Evolutionary conservation across 92 coral and sea anemone genomes (phyloP), one percentile per base, ranked within the genome.

Genomic region (Phenganax stokvisi): DNA sequence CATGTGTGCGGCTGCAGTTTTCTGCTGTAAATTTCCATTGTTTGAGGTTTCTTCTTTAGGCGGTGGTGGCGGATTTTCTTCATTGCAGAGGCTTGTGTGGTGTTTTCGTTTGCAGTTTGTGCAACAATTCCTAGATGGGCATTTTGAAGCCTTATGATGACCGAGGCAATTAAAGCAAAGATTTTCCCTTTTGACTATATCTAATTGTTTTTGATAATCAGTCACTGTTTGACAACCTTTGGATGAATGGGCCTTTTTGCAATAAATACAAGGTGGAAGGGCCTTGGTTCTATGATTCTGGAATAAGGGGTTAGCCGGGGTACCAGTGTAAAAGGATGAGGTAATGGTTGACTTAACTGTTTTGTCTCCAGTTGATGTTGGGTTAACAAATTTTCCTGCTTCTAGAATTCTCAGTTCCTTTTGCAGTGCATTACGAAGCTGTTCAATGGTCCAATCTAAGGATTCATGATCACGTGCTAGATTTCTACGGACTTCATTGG

Each of bases 11-110:
- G 57, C 54, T 71, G 77, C 60, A 13, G 56, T 74, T 51, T 44
- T 61, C 55, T 30, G 44, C 28, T 62, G 60, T 57, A 81, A 80
- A 4, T 37, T 37, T 37, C 4, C 47, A 37, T 37, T 4, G 4
- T 37, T 1, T 29, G 52, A 52, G 3, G 65, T 13, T 13, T 59
- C 1, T 59, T 59, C 65, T 13, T 13, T 13, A 6, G 25, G 16
- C 65, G 3, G 15, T 51, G 30, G 13, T 15, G 59, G 8, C 9
- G 16, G 54, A 0, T 69, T 69, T 25, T 69, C 74, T 7, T 29
- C 74, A 37, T 72, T 1, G 54, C 88, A 85, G 12, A 85, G 80
- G 64, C 88, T 88, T 64, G 90, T 85, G 64, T 88, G 88, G 75
- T 85, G 88, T 25, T 80, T 85, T 11, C 84, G 80, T 28, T 55